phyloP scores from a whole-genome alignment of 2,888 invertebrate genomes.

The Ditylenchus weischeri region DNA sequence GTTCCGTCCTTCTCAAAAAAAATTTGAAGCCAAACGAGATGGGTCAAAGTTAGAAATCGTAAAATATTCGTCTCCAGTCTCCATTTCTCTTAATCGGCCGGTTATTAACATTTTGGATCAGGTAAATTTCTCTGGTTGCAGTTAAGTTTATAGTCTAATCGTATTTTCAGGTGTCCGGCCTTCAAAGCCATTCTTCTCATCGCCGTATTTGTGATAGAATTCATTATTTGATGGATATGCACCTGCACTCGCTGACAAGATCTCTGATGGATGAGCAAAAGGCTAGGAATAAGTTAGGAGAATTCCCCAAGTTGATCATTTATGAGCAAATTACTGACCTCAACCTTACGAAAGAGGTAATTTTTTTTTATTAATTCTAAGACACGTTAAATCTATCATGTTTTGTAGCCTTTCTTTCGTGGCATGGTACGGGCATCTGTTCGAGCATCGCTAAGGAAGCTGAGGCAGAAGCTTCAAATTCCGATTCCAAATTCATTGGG shows the following conservation, averaged over 20 bases:
- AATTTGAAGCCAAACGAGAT: slow-evolving; percentile 30
- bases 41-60: slow-evolving; percentile 45
- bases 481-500: slow-evolving; percentile 31
- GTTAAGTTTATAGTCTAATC: neutral
- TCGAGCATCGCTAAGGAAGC: slow-evolving; percentile 26
- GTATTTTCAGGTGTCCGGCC: slow-evolving; percentile 38
- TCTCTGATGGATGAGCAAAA: slow-evolving; percentile 44
- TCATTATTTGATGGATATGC: slow-evolving; percentile 48
- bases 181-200: slow-evolving; percentile 46
- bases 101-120: slow-evolving; percentile 59
- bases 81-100: slow-evolving; percentile 58
- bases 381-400: no score
- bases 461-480: slow-evolving; percentile 38
- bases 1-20: slow-evolving; percentile 38
- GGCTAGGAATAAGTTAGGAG: slow-evolving; percentile 40
- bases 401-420: slow-evolving; percentile 46
- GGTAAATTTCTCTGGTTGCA: slow-evolving; percentile 27
- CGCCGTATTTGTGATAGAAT: slow-evolving; percentile 44
- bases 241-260: slow-evolving; percentile 42
- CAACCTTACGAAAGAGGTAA: slow-evolving; percentile 41
- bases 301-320: slow-evolving; percentile 34
- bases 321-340: slow-evolving; percentile 32
- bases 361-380: no score
- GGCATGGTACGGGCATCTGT: slow-evolving; percentile 45
- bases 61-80: slow-evolving; percentile 50